Evolutionary conservation across 2,888 invertebrate genomes (phyloP).

Genomic region (Melinopterus prodromus): DNA sequence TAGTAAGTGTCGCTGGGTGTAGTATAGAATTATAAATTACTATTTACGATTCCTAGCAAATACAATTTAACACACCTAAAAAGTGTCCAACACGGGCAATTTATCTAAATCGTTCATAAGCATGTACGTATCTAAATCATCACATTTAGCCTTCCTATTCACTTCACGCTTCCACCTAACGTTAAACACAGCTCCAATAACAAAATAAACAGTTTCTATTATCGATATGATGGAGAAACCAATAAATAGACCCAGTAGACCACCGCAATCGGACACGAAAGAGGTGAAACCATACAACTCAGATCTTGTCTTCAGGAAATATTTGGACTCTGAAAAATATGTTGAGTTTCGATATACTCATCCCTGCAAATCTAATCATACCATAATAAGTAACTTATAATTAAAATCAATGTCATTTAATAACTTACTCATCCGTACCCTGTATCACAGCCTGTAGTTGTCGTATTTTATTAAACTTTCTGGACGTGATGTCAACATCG

Average conservation of each 20-base stretch:
- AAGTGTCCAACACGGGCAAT: no score
- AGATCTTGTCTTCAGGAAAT: neutral
- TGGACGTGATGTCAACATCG: neutral
- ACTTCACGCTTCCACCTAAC: neutral
- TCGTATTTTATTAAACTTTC: neutral
- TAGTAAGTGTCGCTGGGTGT: no score
- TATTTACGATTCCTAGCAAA: no score
- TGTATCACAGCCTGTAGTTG: neutral
- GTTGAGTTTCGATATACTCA: neutral
- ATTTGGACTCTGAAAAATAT: conserved; percentile 8
- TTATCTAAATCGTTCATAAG: no score
- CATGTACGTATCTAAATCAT: no score
- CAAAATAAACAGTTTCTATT: conserved; percentile 4
- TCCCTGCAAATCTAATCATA: neutral
- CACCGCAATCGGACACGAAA: conserved; percentile 7
- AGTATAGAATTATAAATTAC: no score
- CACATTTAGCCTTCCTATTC: no score
- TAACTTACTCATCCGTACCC: conserved; percentile 11
- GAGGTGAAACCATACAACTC: neutral
- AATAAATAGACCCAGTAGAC: neutral
- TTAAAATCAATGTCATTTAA: neutral
- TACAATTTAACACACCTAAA: no score
- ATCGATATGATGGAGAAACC: conserved; percentile 6
- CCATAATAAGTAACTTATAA: no score
- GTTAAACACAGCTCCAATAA: neutral